Conservation (phyloP, 2,888 invertebrate species). For the Cecidostiba fungosa region DNA sequence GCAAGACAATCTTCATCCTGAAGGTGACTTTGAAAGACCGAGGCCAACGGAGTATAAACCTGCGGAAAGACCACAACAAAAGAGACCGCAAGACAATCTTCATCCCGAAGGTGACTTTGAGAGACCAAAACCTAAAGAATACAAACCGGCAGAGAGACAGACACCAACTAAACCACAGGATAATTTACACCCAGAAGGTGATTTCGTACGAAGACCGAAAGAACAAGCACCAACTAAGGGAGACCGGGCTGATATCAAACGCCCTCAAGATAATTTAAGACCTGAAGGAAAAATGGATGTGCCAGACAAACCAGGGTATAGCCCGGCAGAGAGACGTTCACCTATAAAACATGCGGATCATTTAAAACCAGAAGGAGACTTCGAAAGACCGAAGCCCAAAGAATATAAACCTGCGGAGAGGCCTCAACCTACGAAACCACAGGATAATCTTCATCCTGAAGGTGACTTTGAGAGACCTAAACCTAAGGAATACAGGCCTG, state of each 20-base stretch:
- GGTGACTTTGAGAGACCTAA: constrained; percentile 78
- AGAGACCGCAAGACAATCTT: constrained; percentile 71
- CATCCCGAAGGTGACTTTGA: constrained; percentile 81
- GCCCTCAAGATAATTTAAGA: constrained; percentile 78
- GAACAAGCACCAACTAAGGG: constrained; percentile 76
- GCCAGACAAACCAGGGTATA: constrained; percentile 67
- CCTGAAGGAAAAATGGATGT: constrained; percentile 82
- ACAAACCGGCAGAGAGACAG: constrained; percentile 81
- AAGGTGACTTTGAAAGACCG: constrained; percentile 78
- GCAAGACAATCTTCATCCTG: constrained; percentile 77
- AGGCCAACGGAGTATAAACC: constrained; percentile 77
- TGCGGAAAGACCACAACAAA: constrained; percentile 77
- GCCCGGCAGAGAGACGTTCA: constrained; percentile 81
- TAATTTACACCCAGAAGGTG: constrained; percentile 80
- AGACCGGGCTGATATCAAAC: constrained; percentile 75
- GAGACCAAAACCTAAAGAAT: constrained; percentile 78
- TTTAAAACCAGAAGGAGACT: constrained; percentile 81
- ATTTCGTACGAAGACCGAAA: constrained; percentile 81
- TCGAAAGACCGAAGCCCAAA: constrained; percentile 73
- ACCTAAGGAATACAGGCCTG: constrained; percentile 79
- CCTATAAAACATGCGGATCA: constrained; percentile 82
- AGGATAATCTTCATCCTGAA: constrained; percentile 80
- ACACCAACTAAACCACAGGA: constrained; percentile 78
- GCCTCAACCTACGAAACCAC: constrained; percentile 76
- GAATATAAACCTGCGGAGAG: constrained; percentile 82